Conservation (phyloP, 2,797 vertebrate genomes). For the Arctocebus calabarensis region DNA sequence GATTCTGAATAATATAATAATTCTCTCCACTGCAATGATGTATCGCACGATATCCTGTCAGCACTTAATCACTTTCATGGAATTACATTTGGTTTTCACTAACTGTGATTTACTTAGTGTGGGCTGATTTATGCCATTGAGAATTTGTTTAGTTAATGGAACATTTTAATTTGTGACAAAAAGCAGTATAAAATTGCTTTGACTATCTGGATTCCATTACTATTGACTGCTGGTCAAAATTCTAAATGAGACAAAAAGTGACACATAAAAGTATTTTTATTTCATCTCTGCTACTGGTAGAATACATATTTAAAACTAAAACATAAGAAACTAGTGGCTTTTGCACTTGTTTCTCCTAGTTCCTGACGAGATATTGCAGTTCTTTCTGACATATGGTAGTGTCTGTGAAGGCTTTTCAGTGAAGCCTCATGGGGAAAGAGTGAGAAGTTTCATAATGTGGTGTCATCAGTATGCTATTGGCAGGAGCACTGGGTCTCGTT, state of each 20-base stretch:
- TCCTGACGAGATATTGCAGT: slow-evolving; percentile 43
- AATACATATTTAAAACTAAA: slow-evolving; percentile 57
- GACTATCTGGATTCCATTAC: slow-evolving; percentile 85
- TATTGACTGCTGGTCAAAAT: slow-evolving; percentile 84
- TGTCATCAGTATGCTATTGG: slow-evolving; percentile 70
- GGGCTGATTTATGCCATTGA: slow-evolving; percentile 88
- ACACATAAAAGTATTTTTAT: slow-evolving; percentile 82
- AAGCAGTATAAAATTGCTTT: slow-evolving; percentile 85
- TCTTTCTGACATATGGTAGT: slow-evolving; percentile 73
- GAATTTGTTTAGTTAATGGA: slow-evolving; percentile 90
- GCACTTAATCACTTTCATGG: slow-evolving; percentile 88
- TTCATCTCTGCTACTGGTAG: slow-evolving; percentile 59
- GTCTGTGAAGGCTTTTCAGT: slow-evolving; percentile 76
- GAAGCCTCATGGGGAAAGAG: slow-evolving; percentile 67
- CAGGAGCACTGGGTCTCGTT: slow-evolving; percentile 55
- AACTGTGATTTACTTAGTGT: slow-evolving; percentile 88
- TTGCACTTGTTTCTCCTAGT: slow-evolving; percentile 50
- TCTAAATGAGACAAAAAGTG: slow-evolving; percentile 83
- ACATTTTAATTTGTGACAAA: slow-evolving; percentile 90
- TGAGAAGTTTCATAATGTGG: slow-evolving; percentile 65
- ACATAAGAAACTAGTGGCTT: slow-evolving; percentile 59
- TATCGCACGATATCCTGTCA: slow-evolving; percentile 83
- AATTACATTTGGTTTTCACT: slow-evolving; percentile 89
- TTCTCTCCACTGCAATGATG: slow-evolving; percentile 82
- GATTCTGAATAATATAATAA: slow-evolving; percentile 84